These are phyloP conservation scores for Paratilapia polleni DNA, from an alignment of 2,113 vertebrate genomes.

Conservation along the genomic window DNA sequence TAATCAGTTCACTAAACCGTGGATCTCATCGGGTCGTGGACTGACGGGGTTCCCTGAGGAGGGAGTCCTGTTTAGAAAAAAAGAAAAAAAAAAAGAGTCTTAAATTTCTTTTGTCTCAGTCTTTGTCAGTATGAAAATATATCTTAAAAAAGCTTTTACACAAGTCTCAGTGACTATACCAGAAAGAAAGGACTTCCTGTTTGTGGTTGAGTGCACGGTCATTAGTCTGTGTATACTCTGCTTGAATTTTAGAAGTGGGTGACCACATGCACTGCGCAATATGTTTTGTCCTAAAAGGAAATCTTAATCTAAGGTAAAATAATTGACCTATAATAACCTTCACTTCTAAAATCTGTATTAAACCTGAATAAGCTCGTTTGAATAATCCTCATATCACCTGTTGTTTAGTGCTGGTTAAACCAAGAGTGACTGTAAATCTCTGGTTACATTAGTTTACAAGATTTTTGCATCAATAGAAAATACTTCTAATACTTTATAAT, in stretches of 20 bases:
- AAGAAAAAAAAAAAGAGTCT: neutral
- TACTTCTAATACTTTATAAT: neutral
- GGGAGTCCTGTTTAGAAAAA: no score
- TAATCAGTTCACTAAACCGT: neutral
- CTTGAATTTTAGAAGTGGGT: neutral
- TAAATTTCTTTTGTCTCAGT: neutral
- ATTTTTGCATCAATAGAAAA: neutral
- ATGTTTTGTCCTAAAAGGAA: neutral
- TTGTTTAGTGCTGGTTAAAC: neutral
- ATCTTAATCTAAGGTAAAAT: neutral
- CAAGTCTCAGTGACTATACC: neutral
- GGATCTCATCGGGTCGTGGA: neutral
- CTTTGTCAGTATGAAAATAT: neutral
- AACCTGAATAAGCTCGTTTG: neutral
- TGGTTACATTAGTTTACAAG: neutral
- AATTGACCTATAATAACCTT: neutral
- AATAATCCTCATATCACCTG: neutral
- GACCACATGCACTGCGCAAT: neutral
- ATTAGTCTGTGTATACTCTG: neutral
- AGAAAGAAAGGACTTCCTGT: neutral
- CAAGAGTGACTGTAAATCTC: neutral
- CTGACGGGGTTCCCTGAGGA: no score
- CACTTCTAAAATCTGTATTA: neutral
- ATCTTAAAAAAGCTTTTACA: neutral
- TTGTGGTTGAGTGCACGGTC: neutral